Evolutionary conservation across 2,113 vertebrate species (phyloP), one percentile per base, ranked within the genome.

Genomic region (Falcunculus frontatus): DNA sequence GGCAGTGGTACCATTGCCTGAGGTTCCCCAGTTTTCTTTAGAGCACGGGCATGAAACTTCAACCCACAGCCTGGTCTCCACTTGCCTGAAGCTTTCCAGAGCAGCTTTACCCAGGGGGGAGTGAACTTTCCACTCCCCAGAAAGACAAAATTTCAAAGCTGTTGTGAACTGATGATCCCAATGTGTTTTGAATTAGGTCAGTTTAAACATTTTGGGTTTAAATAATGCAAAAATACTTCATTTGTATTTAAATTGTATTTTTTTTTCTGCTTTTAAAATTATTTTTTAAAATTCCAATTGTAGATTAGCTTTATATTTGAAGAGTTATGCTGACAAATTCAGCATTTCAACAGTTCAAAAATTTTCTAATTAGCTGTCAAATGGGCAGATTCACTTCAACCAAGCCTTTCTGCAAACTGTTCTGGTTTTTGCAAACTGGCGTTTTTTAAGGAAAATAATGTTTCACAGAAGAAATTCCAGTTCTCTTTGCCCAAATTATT

Each of bases 371-470:
- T 30, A 52, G 22, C 23, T 35, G 17, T 15, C 22, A 69, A 85
- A 70, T 37, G 41, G 47, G 25, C 33, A 90, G 56, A 59, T 67
- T 83, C 47, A 74, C 10, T 89, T 18, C 80, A 81, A 92, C 6
- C 11, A 52, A 84, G 17, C 9, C 52, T 81, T 86, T 81, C 50
- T 90, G 29, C 52, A 73, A 77, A 72, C 35, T 37, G 30, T 32
- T 63, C 42, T 90, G 52, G 16, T 93, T 95, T 95, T 49, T 77
- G 73, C 19, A 55, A 77, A 75, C 76, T 83, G 90, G 72, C 46
- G 88, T 93, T 96, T 96, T 90, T 93, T 5, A 88, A 90, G 85
- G 90, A 81, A 94, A 95, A 96, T 96, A n/a, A 16, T 35, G 23
- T 37, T 84, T 70, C 32, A 27, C 27, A 37, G 79, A 60, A 92